Evolutionary conservation across 2,113 vertebrate species (phyloP), one percentile per base, ranked within the genome.

Genomic region (Amphilophus citrinellus): DNA sequence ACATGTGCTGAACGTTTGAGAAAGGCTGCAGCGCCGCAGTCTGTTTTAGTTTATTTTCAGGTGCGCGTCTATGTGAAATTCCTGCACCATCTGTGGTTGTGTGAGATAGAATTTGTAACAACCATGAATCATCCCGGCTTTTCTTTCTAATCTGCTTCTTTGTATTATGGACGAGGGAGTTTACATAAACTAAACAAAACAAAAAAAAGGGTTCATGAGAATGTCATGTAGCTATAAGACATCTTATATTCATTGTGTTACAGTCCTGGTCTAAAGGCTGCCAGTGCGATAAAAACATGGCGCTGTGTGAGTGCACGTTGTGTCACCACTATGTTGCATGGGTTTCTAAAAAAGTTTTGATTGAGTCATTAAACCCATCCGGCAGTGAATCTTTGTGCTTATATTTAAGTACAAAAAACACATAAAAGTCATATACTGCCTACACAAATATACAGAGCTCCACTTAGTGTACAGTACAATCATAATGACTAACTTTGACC

Each of bases 41-140:
- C 92, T 93, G 91, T 88, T 95, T 95, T 84, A 88, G 89, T 93
- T 94, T 94, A 94, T 92, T 94, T 95, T 91, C 90, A 94, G 93
- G 93, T 95, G 92, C 77, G 73, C 14, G 80, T 93, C 30, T 71
- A 80, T 90, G 60, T 90, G 85, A 77, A 89, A 88, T 89, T 76
- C 66, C 35, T 62, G 15, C n/a, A 75, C 79, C 84, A 87, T 88
- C 88, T 91, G 81, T 8, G 8, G 44, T 44, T 62, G 82, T 68
- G 82, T 86, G 83, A 89, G 79, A 61, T 61, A 77, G 80, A 87
- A 87, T 80, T 83, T 86, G 79, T 80, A 71, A 77, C 80, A 66
- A 57, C 71, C 50, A 35, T 80, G 77, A 87, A 84, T 86, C 30
- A 62, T 37, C 80, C 63, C 24, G 30, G 30, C 10, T 83, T 85